These are phyloP conservation scores for Brachionus paranguensis DNA, from an alignment of 1,140 invertebrate species.

Conservation along the genomic window DNA sequence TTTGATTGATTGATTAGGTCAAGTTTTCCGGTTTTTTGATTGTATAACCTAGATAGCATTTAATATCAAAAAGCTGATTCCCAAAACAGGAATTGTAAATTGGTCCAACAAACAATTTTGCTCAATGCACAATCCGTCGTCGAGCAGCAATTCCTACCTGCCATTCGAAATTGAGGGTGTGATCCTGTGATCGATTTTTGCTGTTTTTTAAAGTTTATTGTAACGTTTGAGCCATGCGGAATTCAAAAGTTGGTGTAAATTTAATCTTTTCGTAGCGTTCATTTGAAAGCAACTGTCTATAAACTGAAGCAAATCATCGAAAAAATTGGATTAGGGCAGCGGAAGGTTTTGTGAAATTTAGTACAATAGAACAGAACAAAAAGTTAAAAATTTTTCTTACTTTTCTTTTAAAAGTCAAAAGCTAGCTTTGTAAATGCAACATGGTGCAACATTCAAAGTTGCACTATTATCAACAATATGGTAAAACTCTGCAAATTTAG, in stretches of 20 bases:
- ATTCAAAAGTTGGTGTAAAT: slow-evolving; percentile 20
- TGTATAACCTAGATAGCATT: too few species aligned
- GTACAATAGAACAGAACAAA: too few species aligned
- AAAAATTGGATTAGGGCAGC: slow-evolving; percentile 25
- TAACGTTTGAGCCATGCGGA: slow-evolving; percentile 26
- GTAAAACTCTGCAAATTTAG: too few species aligned
- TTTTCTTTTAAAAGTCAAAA: too few species aligned
- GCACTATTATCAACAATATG: too few species aligned
- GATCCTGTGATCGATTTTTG: background rate
- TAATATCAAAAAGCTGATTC: slow-evolving; percentile 36
- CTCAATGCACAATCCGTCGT: background rate
- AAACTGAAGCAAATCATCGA: slow-evolving; percentile 30
- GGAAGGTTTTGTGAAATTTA: too few species aligned
- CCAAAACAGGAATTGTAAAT: slow-evolving; percentile 33
- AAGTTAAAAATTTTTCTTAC: too few species aligned
- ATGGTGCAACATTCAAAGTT: too few species aligned
- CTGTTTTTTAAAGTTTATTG: background rate
- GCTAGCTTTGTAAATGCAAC: too few species aligned
- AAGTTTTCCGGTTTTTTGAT: too few species aligned
- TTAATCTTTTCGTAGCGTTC: slow-evolving; percentile 19
- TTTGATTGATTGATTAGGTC: too few species aligned
- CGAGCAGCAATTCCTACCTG: background rate
- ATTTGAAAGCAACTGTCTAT: slow-evolving; percentile 37
- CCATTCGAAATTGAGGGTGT: slow-evolving; percentile 38
- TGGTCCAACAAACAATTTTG: slow-evolving; percentile 37